Percentiles rank a stretch among this genome's conserved stretches.
Conservation (phyloP, 1,140 invertebrate genomes). For the Caenorhabditis brenneri region DNA sequence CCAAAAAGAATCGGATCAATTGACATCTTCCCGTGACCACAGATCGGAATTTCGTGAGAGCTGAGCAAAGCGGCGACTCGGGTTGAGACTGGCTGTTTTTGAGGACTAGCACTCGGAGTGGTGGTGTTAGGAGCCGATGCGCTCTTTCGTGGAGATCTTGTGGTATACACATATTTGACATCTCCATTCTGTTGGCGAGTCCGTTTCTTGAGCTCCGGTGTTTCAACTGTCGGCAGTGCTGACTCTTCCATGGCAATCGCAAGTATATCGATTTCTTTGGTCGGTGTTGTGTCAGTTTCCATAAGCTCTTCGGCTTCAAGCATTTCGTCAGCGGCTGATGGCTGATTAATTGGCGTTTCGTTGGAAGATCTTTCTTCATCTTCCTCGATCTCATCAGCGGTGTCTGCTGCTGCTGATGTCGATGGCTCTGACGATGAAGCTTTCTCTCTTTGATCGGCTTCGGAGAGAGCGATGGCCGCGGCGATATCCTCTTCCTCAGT, state of each 20-base stretch:
- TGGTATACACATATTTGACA: neutral
- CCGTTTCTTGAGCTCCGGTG: neutral
- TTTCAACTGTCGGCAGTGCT: too few relatives aligned
- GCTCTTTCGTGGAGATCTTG: neutral
- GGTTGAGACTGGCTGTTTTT: neutral
- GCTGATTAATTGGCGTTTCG: neutral
- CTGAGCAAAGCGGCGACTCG: slow-evolving; percentile 3
- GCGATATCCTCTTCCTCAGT: neutral
- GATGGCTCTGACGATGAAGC: neutral
- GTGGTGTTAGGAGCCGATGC: too few relatives aligned
- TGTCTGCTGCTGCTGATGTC: too few relatives aligned
- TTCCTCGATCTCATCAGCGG: neutral
- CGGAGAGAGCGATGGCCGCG: neutral
- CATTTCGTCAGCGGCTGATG: neutral
- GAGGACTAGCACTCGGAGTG: neutral
- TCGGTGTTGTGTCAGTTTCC: neutral
- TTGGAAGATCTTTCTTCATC: neutral
- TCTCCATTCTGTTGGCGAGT: slow-evolving; percentile 4
- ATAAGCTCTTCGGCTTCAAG: neutral
- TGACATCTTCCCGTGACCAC: slow-evolving; percentile 31
- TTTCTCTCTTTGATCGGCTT: neutral
- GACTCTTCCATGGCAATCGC: neutral
- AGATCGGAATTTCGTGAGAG: slow-evolving; percentile 12
- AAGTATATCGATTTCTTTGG: neutral
- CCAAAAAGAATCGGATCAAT: slow-evolving; percentile 48